These are phyloP conservation scores for Myotis findleyi DNA, from an alignment of 2,797 vertebrate species.

Conservation along the genomic window DNA sequence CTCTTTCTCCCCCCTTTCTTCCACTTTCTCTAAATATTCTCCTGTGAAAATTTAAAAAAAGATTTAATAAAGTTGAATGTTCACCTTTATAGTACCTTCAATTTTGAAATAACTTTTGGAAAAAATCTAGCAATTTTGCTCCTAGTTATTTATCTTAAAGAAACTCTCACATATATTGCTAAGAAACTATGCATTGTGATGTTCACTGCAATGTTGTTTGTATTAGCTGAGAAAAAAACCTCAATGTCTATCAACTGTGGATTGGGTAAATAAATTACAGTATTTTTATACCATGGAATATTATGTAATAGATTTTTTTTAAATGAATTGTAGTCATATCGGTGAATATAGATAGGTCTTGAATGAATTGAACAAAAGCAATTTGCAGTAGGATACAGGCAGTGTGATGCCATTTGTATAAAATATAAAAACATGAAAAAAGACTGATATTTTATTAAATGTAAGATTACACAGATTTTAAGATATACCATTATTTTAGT, in stretches of 20 bases:
- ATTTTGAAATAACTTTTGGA: neutral
- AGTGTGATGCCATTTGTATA: neutral
- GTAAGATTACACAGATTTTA: slow-evolving; percentile 5
- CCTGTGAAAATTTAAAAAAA: neutral
- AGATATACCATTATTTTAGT: neutral
- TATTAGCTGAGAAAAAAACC: slow-evolving; percentile 1
- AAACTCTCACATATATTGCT: neutral
- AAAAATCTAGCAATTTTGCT: neutral
- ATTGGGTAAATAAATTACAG: neutral
- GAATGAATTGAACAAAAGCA: neutral
- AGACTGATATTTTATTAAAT: neutral
- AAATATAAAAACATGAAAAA: slow-evolving; percentile 13
- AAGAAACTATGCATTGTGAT: neutral
- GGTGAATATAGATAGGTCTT: neutral
- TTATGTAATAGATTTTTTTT: neutral
- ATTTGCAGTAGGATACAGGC: neutral
- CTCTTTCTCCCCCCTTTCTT: no score
- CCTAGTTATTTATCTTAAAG: neutral
- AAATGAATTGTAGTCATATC: neutral
- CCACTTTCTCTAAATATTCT: no score
- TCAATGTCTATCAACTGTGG: neutral
- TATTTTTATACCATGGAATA: neutral
- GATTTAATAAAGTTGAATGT: neutral
- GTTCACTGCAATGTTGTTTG: neutral
- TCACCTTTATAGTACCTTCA: neutral